Conservation (phyloP, 2,797 vertebrate genomes). For the Semotilus atromaculatus region DNA sequence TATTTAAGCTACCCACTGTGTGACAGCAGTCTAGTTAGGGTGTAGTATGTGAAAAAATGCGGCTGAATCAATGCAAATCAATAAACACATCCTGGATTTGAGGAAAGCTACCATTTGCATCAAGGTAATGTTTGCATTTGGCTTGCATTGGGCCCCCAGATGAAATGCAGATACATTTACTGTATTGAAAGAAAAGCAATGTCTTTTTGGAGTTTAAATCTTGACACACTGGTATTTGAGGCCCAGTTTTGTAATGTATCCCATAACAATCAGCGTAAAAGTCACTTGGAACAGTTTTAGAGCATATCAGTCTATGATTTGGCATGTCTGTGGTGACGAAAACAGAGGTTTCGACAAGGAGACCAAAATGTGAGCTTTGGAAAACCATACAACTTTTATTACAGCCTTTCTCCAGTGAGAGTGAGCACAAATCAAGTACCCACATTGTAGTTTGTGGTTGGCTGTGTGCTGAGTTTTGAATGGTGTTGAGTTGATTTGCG, state of each 20-base stretch:
- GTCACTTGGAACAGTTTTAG: neutral
- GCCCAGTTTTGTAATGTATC: neutral
- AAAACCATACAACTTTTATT: neutral
- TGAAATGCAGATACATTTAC: neutral
- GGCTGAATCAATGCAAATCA: conserved; percentile 6
- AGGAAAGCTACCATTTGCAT: conserved; percentile 21
- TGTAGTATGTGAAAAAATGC: neutral
- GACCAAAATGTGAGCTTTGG: neutral
- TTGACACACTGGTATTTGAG: neutral
- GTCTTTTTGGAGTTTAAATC: neutral
- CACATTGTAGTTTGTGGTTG: conserved; percentile 20
- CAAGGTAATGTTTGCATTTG: neutral
- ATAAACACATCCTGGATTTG: neutral
- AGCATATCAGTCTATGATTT: neutral
- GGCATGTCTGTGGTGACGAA: conserved; percentile 3
- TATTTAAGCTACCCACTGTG: neutral
- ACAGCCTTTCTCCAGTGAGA: conserved; percentile 8
- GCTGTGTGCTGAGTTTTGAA: conserved; percentile 18
- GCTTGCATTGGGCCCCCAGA: neutral
- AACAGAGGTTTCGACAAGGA: neutral
- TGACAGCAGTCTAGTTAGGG: neutral
- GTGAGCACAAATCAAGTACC: conserved; percentile 8
- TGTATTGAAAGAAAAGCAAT: neutral
- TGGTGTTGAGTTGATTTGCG: conserved; percentile 20
- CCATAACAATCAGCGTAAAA: neutral